Conservation (phyloP, 2,113 vertebrate genomes). For the Dasyornis broadbenti region DNA sequence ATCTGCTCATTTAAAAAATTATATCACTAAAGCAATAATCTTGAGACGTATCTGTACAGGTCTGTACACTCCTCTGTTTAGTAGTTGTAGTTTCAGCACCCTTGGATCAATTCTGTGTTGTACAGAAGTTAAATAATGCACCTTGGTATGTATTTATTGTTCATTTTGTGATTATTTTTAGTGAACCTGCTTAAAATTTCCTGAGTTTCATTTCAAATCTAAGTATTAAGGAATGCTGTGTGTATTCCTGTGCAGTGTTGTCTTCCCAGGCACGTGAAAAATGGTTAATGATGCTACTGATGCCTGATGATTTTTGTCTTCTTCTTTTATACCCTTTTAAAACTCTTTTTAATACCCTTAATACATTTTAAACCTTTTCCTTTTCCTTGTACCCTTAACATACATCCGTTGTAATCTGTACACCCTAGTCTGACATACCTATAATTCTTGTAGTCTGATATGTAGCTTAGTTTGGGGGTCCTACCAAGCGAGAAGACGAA, state of each 20-base stretch:
- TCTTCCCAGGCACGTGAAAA: not conserved
- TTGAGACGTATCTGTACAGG: not conserved
- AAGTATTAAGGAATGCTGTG: not conserved
- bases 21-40: not conserved
- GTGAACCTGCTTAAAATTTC: not conserved
- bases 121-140: not conserved
- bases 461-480: no score
- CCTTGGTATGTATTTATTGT: not conserved
- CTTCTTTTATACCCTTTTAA: no score
- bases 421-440: no score
- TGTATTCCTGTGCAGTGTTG: not conserved
- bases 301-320: no score
- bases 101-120: not conserved
- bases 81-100: not conserved
- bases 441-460: no score
- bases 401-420: no score
- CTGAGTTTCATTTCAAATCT: not conserved
- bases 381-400: no score
- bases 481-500: no score
- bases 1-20: not conserved
- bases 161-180: not conserved
- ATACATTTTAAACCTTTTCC: no score
- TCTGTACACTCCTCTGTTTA: not conserved
- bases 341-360: no score
- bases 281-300: not conserved